Evolutionary conservation across 1,140 invertebrate genomes (phyloP), one percentile per base, ranked within the genome.

Genomic region (Panulirus ornatus): DNA sequence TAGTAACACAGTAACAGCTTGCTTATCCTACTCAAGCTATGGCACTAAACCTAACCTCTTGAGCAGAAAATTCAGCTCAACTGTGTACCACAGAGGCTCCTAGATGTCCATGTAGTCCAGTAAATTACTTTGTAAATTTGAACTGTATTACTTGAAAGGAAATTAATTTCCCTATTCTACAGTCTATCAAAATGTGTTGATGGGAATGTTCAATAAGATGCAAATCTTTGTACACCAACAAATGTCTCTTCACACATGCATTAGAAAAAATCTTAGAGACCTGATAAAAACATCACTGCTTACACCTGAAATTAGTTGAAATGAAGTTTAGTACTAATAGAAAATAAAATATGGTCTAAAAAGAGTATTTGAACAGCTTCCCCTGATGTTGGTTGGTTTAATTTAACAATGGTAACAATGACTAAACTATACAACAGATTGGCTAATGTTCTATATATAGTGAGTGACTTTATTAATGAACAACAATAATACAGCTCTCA

Each of bases 361-460:
- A 27, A 66, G 58, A 66, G n/a, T 66, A 66, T 66, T 66, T 66
- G 58, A 66, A 66, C 58, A 27, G 58, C n/a, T 66, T 66, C 58
- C 58, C 58, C 58, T 66, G 58, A 66, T 27, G 58, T 66, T 66
- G 2, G 58, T 66, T 30, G n/a, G 58, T 6, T 66, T 27, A 66
- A 30, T 66, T 66, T 66, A 66, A 66, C 5, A 66, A 30, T 30
- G n/a, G 58, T 22, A 66, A 66, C 58, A 66, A 27, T 27, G 58
- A 8, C 58, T 66, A 58, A 19, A 22, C 19, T 58, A 14, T 30
- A 66, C 30, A 66, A 66, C 58, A 27, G 58, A 66, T 6, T 14
- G 30, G 58, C 22, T 27, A 66, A 11, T 11, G 3, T 66, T 54
- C 51, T 16, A 54, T 22, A 14, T 5, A 19, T 58, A 58, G 9